Evolutionary conservation across 2,113 vertebrate genomes (phyloP).

Genomic region (Calcarius ornatus): DNA sequence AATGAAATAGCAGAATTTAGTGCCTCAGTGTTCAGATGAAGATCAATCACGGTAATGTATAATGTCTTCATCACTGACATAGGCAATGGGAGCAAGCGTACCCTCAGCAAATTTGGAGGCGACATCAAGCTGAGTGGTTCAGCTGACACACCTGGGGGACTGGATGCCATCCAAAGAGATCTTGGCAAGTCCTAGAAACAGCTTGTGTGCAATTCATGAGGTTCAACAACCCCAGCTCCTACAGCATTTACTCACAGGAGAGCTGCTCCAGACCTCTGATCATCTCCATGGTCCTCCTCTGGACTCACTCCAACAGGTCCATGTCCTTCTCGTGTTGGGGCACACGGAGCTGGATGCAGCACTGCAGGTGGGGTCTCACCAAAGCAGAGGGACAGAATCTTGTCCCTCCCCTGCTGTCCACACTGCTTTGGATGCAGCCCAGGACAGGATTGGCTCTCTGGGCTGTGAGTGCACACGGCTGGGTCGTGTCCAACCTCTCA

Average conservation of each 20-base stretch:
- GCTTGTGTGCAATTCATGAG: neutral
- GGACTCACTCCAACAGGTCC: neutral
- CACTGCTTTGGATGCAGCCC: neutral
- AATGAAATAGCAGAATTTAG: neutral
- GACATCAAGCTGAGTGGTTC: neutral
- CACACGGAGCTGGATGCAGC: accelerated
- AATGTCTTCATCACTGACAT: neutral
- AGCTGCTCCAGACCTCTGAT: neutral
- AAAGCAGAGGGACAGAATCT: neutral
- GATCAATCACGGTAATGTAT: neutral
- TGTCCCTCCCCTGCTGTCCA: neutral
- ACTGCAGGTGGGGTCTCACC: neutral
- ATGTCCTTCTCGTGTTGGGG: accelerated
- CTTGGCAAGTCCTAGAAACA: neutral
- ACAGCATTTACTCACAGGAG: neutral
- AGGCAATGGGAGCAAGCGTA: neutral
- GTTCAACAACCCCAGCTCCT: neutral
- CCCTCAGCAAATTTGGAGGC: neutral
- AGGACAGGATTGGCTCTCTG: accelerated
- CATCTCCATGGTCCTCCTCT: neutral
- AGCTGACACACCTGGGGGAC: neutral
- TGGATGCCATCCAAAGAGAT: neutral
- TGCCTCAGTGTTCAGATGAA: too few relatives aligned
- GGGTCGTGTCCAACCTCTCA: neutral
- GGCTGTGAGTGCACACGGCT: accelerated